phyloP scores from a whole-genome alignment of 37 sponge, comb jelly and placozoan species.

The Spongia lamella region DNA sequence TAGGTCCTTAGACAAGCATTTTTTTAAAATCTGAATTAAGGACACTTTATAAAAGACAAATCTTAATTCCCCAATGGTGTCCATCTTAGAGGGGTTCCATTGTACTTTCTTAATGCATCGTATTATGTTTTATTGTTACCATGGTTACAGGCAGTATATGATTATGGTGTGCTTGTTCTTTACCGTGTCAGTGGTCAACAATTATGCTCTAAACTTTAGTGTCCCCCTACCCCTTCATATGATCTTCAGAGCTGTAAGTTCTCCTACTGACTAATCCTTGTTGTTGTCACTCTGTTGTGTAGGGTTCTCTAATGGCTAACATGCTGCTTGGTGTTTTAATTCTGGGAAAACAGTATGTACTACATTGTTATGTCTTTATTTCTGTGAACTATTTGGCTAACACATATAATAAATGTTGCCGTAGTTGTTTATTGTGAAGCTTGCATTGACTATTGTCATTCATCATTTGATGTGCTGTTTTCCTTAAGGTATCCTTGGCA shows the following conservation, averaged over 20 bases:
- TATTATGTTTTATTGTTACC: too few relatives aligned
- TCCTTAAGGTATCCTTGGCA: conserved; percentile 60
- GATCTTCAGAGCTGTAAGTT: conserved; percentile 88
- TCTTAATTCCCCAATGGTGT: too few relatives aligned
- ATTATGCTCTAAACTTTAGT: conserved; percentile 80
- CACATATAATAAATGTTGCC: too few relatives aligned
- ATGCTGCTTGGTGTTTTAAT: conserved; percentile 81
- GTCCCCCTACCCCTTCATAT: conserved; percentile 88
- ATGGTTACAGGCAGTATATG: conserved; percentile 58
- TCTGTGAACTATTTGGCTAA: too few relatives aligned
- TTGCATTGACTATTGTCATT: neutral
- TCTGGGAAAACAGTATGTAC: conserved; percentile 59
- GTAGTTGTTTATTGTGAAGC: too few relatives aligned
- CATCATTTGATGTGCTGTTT: neutral
- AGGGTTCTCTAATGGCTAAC: conserved; percentile 92
- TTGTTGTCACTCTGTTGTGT: neutral
- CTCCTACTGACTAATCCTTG: neutral
- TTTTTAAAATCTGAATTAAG: too few relatives aligned
- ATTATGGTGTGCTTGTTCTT: conserved; percentile 77
- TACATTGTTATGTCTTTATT: neutral
- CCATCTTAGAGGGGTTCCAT: too few relatives aligned
- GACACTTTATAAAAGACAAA: too few relatives aligned
- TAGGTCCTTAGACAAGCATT: too few relatives aligned
- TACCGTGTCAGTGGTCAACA: conserved; percentile 81
- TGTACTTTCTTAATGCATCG: too few relatives aligned